Base-by-base conservation (phyloP, 2,113 vertebrate species). In the Rhea pennata region DNA sequence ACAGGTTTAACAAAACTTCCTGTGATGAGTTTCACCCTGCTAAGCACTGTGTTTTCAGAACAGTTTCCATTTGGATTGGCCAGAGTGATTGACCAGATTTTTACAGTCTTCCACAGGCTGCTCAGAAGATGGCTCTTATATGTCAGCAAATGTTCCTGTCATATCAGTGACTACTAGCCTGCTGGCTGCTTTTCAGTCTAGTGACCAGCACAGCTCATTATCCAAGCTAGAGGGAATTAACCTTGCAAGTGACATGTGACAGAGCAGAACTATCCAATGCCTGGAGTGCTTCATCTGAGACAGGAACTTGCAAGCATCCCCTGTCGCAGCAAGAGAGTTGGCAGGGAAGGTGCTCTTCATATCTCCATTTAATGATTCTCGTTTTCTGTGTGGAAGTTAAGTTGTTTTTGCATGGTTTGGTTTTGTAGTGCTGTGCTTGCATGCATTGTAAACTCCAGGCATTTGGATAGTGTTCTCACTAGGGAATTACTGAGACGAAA, bases 371-470 rank as follows among this genome's bases (percentile, higher is more conserved):
- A 6, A 3, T 53, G 84, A 53, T 81, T 81, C 39, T 92, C 0
- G 8, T 9, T 79, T 71, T 48, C 93, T 12, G 5, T 70, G 50
- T 70, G 70, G 42, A 79, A 78, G 24, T 48, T 86, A 78, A 44
- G 27, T 67, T 36, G 24, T 33, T 83, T 91, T 75, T 92, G 94
- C 94, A 79, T 93, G 93, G 9, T 88, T 67, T 93, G 71, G 27
- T 51, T 90, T 91, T 79, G 53, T 46, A n/a, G 44, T 89, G 95
- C 67, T 90, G 65, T 87, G 87, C 76, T 92, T 91, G 94, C 92
- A 81, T 58, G 70, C 3, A 0, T 42, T 79, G 85, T 94, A 58
- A 87, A 65, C 78, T 95, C 79, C 39, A 90, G 73, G 87, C 73
- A 81, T 56, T 84, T 9, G 56, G 91, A 83, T 76, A 65, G 44